Percentiles rank a stretch among this genome's conserved stretches.
These are phyloP conservation scores for Pangasius djambal DNA, from an alignment of 2,797 vertebrate genomes.

Conservation along the genomic window DNA sequence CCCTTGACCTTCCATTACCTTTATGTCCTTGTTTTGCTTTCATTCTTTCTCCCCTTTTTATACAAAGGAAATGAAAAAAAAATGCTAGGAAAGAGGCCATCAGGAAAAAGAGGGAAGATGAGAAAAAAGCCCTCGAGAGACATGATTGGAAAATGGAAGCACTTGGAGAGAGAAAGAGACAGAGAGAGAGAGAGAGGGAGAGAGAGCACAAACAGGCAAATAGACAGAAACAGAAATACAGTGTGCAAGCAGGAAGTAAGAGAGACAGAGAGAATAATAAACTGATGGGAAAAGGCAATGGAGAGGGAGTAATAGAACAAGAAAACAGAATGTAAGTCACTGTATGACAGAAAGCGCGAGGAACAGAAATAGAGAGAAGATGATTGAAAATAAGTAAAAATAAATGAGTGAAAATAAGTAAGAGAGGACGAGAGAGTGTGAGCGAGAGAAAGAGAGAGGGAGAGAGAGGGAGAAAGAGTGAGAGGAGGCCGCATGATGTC, in stretches of 20 bases:
- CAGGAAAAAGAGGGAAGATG: not conserved
- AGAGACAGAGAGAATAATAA: not conserved
- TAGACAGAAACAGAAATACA: not conserved
- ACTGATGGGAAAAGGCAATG: not conserved
- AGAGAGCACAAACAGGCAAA: not conserved
- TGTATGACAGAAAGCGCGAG: not conserved
- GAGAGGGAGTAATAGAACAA: not conserved
- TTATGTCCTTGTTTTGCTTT: constrained; percentile 15
- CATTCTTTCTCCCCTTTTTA: not conserved
- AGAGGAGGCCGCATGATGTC: not conserved
- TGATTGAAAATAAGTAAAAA: not conserved
- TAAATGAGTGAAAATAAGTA: not conserved
- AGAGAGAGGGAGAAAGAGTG: not conserved
- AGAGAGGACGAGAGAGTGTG: not conserved
- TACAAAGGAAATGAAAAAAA: constrained; percentile 16
- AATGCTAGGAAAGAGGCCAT: constrained; percentile 20
- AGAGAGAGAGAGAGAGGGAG: constrained; percentile 23
- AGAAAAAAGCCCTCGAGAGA: constrained; percentile 29
- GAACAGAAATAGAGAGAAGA: not conserved
- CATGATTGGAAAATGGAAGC: constrained; percentile 31
- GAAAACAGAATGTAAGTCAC: not conserved
- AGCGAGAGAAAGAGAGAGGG: not conserved
- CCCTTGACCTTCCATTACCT: constrained; percentile 10
- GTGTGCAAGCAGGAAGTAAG: not conserved
- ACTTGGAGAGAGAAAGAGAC: constrained; percentile 22